Conservation (phyloP, 2,888 invertebrate genomes). For the Eilema caniola region DNA sequence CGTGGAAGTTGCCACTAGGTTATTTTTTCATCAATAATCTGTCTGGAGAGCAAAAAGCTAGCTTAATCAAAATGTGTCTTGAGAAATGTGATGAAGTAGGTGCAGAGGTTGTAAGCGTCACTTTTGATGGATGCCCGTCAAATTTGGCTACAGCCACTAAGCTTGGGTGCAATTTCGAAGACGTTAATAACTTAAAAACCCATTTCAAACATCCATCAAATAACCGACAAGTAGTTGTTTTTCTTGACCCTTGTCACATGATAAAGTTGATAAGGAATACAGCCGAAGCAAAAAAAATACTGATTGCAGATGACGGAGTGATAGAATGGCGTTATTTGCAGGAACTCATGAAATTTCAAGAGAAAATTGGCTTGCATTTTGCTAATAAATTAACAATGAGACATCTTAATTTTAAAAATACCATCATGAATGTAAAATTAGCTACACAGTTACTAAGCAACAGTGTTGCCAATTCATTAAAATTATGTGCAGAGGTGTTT, state of each 20-base stretch:
- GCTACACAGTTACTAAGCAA: not conserved
- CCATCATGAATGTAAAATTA: not conserved
- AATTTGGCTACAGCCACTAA: not conserved
- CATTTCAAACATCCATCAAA: not conserved
- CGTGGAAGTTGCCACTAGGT: not conserved
- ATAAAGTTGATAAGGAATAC: not conserved
- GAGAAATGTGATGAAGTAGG: not conserved
- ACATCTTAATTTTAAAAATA: not conserved
- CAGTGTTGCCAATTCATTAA: not conserved
- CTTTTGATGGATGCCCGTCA: not conserved
- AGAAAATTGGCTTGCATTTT: not conserved
- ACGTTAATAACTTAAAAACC: not conserved
- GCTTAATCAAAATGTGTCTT: not conserved
- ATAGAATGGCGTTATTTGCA: not conserved
- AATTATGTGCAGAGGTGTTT: not conserved
- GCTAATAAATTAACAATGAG: not conserved
- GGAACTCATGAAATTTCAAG: not conserved
- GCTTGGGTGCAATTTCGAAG: not conserved
- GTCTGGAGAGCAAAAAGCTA: not conserved
- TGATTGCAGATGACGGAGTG: not conserved
- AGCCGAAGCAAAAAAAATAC: not conserved
- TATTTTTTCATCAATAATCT: not conserved
- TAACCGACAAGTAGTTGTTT: not conserved
- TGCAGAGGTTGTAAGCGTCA: not conserved
- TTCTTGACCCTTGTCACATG: not conserved